Percentiles rank a stretch among this genome's conserved stretches.
Evolutionary conservation across 2,888 invertebrate species (phyloP).

Genomic region (Euplagia quadripunctaria): DNA sequence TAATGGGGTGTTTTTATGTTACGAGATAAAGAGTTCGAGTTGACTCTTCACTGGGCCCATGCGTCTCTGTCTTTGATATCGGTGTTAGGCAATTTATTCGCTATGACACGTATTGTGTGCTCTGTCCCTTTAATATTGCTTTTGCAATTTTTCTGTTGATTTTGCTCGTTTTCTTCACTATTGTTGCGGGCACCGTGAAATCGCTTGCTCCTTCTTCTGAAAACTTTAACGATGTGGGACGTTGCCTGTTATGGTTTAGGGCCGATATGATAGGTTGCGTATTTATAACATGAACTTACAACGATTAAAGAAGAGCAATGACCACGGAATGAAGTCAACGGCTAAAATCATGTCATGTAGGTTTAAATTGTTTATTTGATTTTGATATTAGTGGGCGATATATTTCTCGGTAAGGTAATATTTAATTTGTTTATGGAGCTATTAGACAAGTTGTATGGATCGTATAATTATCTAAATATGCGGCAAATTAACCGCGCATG

Average conservation of each 20-base stretch:
- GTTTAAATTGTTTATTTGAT: constrained; percentile 19
- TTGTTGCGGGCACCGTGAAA: constrained; percentile 63
- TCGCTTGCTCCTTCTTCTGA: constrained; percentile 65
- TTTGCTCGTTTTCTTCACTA: constrained; percentile 64
- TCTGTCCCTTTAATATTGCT: constrained; percentile 60
- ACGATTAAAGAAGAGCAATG: not conserved
- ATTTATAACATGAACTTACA: constrained; percentile 26
- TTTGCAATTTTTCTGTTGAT: constrained; percentile 69
- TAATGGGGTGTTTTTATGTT: constrained; percentile 69
- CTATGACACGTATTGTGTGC: constrained; percentile 74
- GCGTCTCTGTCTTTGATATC: constrained; percentile 70
- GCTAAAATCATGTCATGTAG: constrained; percentile 11
- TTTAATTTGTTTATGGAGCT: constrained; percentile 33
- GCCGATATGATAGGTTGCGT: constrained; percentile 39
- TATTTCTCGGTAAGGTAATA: constrained; percentile 39
- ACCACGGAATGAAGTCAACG: not conserved
- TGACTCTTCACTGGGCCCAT: constrained; percentile 64
- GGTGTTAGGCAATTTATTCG: constrained; percentile 77
- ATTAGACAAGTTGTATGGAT: constrained; percentile 27
- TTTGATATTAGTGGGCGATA: constrained; percentile 32
- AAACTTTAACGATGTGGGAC: constrained; percentile 61
- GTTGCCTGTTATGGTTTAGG: constrained; percentile 55
- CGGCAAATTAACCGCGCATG: constrained; percentile 48
- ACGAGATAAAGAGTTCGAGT: constrained; percentile 58
- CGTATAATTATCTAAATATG: constrained; percentile 46